phyloP scores from a whole-genome alignment of 2,113 vertebrate species.

The Gymnocephalus cernua region DNA sequence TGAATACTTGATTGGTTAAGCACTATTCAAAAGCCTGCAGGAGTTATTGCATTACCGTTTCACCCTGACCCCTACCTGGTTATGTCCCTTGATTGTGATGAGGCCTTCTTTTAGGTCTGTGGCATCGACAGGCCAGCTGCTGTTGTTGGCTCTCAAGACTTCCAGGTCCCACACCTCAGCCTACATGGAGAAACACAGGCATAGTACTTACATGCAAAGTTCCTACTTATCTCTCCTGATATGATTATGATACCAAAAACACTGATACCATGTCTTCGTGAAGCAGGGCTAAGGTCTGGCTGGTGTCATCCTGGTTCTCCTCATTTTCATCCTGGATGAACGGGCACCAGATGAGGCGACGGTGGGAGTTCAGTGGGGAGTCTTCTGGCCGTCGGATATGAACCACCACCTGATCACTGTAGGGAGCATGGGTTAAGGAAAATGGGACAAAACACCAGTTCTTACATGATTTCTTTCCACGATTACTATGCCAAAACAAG shows the following conservation, averaged over 20 bases:
- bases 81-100: slow-evolving; percentile 94
- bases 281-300: slow-evolving; percentile 92
- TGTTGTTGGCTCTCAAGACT: slow-evolving; percentile 89
- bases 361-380: slow-evolving; percentile 89
- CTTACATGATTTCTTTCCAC: neutral
- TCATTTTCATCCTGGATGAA: slow-evolving; percentile 95
- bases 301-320: slow-evolving; percentile 90
- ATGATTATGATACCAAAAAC: neutral
- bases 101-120: slow-evolving; percentile 93
- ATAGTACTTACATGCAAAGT: too few relatives aligned
- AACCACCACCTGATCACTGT: slow-evolving; percentile 93
- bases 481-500: neutral
- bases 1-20: neutral
- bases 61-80: slow-evolving; percentile 82
- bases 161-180: slow-evolving; percentile 99
- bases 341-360: slow-evolving; percentile 97
- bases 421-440: slow-evolving; percentile 80
- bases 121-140: slow-evolving; percentile 90
- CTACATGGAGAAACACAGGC: slow-evolving; percentile 83
- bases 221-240: neutral
- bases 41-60: neutral
- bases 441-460: neutral
- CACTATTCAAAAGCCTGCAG: neutral
- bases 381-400: slow-evolving; percentile 90
- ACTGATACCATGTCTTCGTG: slow-evolving; percentile 92